Conservation (phyloP, 2,797 vertebrate genomes). For the Cynopterus sphinx region DNA sequence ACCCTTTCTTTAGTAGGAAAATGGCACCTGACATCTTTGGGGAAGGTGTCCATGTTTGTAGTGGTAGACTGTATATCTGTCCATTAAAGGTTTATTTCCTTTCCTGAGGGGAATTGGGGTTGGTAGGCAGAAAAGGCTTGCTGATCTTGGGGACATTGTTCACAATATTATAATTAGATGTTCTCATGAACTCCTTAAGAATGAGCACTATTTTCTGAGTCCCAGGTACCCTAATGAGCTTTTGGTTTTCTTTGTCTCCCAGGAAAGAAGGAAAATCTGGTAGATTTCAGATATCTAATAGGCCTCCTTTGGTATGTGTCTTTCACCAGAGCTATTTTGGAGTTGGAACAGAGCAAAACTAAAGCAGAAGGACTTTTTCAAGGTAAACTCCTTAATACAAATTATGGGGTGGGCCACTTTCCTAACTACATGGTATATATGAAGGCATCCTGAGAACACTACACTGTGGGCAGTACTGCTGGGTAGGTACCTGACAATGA, state of each 20-base stretch:
- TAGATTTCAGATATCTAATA: background rate
- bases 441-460: constrained; percentile 71
- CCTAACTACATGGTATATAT: constrained; percentile 75
- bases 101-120: fast-evolving
- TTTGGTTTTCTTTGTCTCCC: background rate
- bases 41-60: fast-evolving
- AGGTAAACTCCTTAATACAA: constrained; percentile 69
- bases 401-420: constrained; percentile 74
- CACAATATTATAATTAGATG: background rate
- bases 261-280: background rate
- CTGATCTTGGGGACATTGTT: background rate
- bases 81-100: background rate
- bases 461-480: constrained; percentile 65
- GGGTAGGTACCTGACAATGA: background rate
- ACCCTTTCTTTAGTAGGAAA: constrained; percentile 28
- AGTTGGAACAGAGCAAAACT: constrained; percentile 75
- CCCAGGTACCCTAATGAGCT: background rate
- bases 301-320: background rate
- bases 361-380: constrained; percentile 74
- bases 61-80: too few relatives aligned
- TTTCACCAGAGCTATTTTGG: constrained; percentile 71
- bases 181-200: background rate
- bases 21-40: background rate
- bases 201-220: background rate
- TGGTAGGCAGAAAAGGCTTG: too few relatives aligned